These are phyloP conservation scores for Actias luna DNA, from an alignment of 2,888 invertebrate genomes.

Conservation along the genomic window DNA sequence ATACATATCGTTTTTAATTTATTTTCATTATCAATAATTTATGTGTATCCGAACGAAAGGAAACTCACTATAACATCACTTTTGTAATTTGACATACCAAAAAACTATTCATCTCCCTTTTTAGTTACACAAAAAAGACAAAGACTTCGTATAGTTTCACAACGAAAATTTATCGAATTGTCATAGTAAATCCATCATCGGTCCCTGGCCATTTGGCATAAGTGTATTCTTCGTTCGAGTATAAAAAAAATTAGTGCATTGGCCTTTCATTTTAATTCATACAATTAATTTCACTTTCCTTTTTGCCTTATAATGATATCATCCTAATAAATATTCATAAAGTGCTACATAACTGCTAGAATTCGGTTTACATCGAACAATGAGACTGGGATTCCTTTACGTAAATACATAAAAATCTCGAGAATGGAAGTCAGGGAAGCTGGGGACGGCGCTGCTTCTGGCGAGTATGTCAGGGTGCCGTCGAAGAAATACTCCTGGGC, in stretches of 20 bases:
- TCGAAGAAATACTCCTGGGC: slow-evolving; percentile 86
- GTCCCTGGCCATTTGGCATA: slow-evolving; percentile 53
- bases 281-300: slow-evolving; percentile 7
- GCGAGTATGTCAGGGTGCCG: slow-evolving; percentile 58
- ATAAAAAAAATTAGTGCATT: slow-evolving; percentile 65
- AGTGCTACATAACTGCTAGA: background rate
- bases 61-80: slow-evolving; percentile 1
- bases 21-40: background rate
- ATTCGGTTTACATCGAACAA: slow-evolving; percentile 15
- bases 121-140: slow-evolving; percentile 13
- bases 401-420: slow-evolving; percentile 27
- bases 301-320: slow-evolving; percentile 35
- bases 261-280: slow-evolving; percentile 38
- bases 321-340: slow-evolving; percentile 27
- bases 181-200: slow-evolving; percentile 5
- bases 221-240: slow-evolving; percentile 39
- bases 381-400: slow-evolving; percentile 20
- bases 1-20: slow-evolving; percentile 7
- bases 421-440: slow-evolving; percentile 75
- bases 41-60: slow-evolving; percentile 13
- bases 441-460: slow-evolving; percentile 72
- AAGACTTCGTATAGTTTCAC: slow-evolving; percentile 13
- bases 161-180: slow-evolving; percentile 19
- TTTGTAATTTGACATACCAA: background rate
- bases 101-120: slow-evolving; percentile 10